Percentiles rank a stretch among this genome's conserved stretches.
phyloP scores from a whole-genome alignment of 2,888 invertebrate genomes.

The Rhamphomyia laevipes region DNA sequence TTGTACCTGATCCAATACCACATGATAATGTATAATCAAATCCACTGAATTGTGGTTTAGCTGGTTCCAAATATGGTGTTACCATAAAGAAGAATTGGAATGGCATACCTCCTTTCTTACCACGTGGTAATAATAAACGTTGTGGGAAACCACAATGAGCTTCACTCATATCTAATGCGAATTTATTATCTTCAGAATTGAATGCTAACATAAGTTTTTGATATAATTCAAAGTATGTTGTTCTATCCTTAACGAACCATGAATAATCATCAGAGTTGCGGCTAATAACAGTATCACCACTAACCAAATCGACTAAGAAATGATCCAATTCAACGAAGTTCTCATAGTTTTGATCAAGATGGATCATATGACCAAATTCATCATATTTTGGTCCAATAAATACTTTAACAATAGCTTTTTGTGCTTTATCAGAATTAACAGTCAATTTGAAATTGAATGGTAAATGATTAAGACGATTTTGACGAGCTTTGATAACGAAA shows the following conservation, averaged over 20 bases:
- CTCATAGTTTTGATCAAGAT: slow-evolving; percentile 47
- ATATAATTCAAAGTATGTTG: slow-evolving; percentile 36
- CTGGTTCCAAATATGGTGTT: slow-evolving; percentile 40
- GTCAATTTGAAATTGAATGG: slow-evolving; percentile 49
- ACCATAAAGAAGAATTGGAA: slow-evolving; percentile 50
- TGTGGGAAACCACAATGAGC: slow-evolving; percentile 48
- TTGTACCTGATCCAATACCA: slow-evolving; percentile 39
- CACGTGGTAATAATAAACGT: slow-evolving; percentile 53
- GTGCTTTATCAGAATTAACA: slow-evolving; percentile 46
- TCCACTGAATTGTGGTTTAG: slow-evolving; percentile 37
- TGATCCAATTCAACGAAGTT: slow-evolving; percentile 56
- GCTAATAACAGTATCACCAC: slow-evolving; percentile 42
- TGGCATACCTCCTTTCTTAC: slow-evolving; percentile 48
- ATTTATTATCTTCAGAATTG: slow-evolving; percentile 37
- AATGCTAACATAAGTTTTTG: slow-evolving; percentile 40
- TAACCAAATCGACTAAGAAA: slow-evolving; percentile 49
- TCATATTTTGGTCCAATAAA: slow-evolving; percentile 62
- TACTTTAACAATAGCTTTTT: slow-evolving; percentile 50
- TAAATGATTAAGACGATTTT: slow-evolving; percentile 52
- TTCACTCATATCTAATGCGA: slow-evolving; percentile 39
- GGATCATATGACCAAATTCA: slow-evolving; percentile 40
- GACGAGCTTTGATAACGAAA: slow-evolving; percentile 44
- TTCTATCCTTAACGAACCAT: slow-evolving; percentile 51
- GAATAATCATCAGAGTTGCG: slow-evolving; percentile 53
- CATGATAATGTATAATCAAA: slow-evolving; percentile 42